Percentiles rank a stretch among this genome's conserved stretches.
These are phyloP conservation scores for Apocrypta bakeri DNA, from an alignment of 1,140 invertebrate genomes.

Conservation along the genomic window DNA sequence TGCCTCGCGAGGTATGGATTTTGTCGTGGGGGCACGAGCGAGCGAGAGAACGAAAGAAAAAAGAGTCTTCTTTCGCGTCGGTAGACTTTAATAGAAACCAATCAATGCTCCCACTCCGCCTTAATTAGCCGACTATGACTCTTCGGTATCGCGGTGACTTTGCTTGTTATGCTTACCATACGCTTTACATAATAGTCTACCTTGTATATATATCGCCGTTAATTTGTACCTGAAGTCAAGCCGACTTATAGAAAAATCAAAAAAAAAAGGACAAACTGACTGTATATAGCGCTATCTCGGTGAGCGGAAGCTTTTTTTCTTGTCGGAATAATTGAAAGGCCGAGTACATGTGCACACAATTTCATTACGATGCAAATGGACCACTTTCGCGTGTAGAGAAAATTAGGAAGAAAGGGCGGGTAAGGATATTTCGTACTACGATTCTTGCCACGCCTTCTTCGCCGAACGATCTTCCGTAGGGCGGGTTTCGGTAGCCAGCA, in stretches of 20 bases:
- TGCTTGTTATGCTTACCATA: constrained; percentile 51
- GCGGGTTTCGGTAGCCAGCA: neutral
- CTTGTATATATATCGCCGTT: neutral
- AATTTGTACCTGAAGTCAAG: constrained; percentile 10
- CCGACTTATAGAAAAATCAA: neutral
- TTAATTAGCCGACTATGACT: constrained; percentile 63
- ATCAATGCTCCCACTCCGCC: constrained; percentile 41
- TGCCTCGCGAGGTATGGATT: neutral
- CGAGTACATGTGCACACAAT: too few species aligned
- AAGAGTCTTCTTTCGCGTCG: neutral
- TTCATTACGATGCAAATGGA: constrained; percentile 2
- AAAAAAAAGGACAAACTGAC: neutral
- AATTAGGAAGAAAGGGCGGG: neutral
- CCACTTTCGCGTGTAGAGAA: neutral
- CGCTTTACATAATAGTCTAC: constrained; percentile 26
- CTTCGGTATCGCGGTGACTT: constrained; percentile 54
- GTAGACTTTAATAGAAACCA: constrained; percentile 56
- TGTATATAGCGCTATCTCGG: neutral
- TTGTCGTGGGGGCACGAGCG: neutral
- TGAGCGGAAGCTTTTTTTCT: neutral
- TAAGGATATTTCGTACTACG: neutral
- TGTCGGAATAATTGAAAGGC: neutral
- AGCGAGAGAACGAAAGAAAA: neutral
- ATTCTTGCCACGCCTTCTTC: neutral
- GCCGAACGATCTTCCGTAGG: neutral